Evolutionary conservation across 2,888 invertebrate genomes (phyloP).

Genomic region (Nemotelus nigrinus): DNA sequence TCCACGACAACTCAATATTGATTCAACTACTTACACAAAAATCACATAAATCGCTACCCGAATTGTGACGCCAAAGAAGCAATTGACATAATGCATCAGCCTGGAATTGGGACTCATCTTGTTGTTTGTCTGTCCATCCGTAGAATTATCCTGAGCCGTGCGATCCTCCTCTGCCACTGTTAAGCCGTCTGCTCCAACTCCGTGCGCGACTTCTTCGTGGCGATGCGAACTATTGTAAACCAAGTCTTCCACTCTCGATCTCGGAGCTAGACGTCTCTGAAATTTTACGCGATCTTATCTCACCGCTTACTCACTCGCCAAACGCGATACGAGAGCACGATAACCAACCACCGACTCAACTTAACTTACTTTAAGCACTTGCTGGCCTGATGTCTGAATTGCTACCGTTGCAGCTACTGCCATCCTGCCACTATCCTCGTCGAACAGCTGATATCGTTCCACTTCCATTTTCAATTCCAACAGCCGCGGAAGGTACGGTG

Average conservation of each 20-base stretch:
- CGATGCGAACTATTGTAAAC: neutral
- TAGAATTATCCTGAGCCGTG: neutral
- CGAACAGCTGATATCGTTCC: slow-evolving; percentile 30
- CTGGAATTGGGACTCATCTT: slow-evolving; percentile 21
- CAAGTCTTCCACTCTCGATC: neutral
- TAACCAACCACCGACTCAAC: neutral
- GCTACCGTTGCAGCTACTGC: neutral
- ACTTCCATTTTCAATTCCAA: slow-evolving; percentile 2
- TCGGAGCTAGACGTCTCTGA: slow-evolving; percentile 9
- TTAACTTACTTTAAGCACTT: slow-evolving; percentile 19
- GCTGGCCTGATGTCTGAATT: slow-evolving; percentile 19
- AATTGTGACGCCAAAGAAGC: slow-evolving; percentile 67
- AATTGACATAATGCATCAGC: slow-evolving; percentile 57
- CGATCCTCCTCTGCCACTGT: slow-evolving; percentile 5
- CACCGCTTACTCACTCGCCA: neutral
- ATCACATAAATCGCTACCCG: slow-evolving; percentile 66
- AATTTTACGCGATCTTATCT: neutral
- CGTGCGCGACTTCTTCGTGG: neutral
- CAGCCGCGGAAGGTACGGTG: neutral
- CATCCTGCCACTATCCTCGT: neutral
- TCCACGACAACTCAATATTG: neutral
- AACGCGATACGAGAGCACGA: slow-evolving; percentile 1
- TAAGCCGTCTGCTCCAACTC: neutral
- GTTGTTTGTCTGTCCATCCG: slow-evolving; percentile 11
- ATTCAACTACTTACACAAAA: slow-evolving; percentile 68